Evolutionary conservation across 2,888 invertebrate species (phyloP).

Genomic region (Cynaeus angustus): DNA sequence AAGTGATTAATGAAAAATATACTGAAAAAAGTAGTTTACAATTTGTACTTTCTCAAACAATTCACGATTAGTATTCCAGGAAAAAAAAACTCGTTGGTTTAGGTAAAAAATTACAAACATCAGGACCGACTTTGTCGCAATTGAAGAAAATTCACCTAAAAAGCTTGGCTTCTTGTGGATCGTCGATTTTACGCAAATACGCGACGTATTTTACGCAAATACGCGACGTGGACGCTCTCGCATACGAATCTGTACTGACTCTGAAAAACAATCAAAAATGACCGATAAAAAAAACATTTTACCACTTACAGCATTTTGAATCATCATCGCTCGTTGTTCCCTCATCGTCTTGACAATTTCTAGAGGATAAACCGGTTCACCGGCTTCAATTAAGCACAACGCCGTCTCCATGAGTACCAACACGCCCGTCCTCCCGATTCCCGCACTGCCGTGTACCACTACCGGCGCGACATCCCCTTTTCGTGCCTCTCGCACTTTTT

Average conservation of each 20-base stretch:
- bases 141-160: conserved; percentile 29
- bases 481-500: conserved; percentile 74
- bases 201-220: too few relatives aligned
- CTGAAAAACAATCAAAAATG: conserved; percentile 73
- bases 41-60: conserved; percentile 43
- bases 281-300: background rate
- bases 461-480: conserved; percentile 74
- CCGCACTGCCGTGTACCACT: conserved; percentile 87
- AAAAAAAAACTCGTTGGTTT: conserved; percentile 13
- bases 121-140: conserved; percentile 38
- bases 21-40: conserved; percentile 36
- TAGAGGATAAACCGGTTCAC: conserved; percentile 96
- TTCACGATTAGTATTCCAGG: conserved; percentile 23
- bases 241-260: conserved; percentile 99
- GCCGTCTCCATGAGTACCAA: conserved; percentile 98
- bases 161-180: conserved; percentile 16
- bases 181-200: conserved; percentile 74
- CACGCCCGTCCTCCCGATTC: conserved; percentile 98
- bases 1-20: conserved; percentile 27
- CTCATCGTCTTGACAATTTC: conserved; percentile 96
- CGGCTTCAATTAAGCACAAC: conserved; percentile 91
- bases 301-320: conserved; percentile 95
- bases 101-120: conserved; percentile 40
- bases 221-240: conserved; percentile 95
- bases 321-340: conserved; percentile 98